Evolutionary conservation across 1,140 invertebrate species (phyloP), one percentile per base, ranked within the genome.

Genomic region (Eupristina koningsbergeri): DNA sequence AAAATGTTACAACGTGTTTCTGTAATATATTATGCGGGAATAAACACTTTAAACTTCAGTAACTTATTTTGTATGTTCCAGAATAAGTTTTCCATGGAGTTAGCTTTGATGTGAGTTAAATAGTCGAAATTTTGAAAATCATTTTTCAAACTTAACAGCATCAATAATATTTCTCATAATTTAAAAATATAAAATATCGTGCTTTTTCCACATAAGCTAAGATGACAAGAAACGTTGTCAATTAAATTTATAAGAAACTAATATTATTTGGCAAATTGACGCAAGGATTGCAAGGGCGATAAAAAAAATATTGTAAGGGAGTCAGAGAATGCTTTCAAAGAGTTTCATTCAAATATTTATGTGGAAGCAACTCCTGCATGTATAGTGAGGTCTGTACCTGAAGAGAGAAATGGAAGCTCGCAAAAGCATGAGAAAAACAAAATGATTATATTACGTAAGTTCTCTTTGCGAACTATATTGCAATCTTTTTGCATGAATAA

Each of bases 231-330:
- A 39, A 31, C 17, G 11, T 19, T 3, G 19, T 9, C 2, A 39
- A 39, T 39, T 8, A 39, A 3, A 69, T 69, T 69, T 9, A 3
- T 31, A 69, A 69, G 67, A 47, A 50, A 19, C 29, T 39, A 31
- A 81, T 81, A 63, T 39, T 75, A 63, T 75, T 45, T 61, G 47
- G 63, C 80, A 74, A 61, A 63, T 26, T 73, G 58, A 34, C 78
- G 29, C 19, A 6, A 50, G n/a, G 17, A 29, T 26, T 15, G 36
- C 41, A 45, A 45, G 6, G 41, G 11, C 41, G 19, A 1, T 45
- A 39, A 64, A 53, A 77, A 26, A 61, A n/a, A 36, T 36, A 45
- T 11, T 11, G 41, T 17, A n/a, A 8, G 47, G 22, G 17, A 74
- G 29, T 3, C 3, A 5, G 22, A 31, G 58, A 63, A 63, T 45